Percentiles rank a stretch among this genome's conserved stretches.
Evolutionary conservation across 92 coral and sea anemone genomes (phyloP).

Genomic region (Nematostella vectensis): DNA sequence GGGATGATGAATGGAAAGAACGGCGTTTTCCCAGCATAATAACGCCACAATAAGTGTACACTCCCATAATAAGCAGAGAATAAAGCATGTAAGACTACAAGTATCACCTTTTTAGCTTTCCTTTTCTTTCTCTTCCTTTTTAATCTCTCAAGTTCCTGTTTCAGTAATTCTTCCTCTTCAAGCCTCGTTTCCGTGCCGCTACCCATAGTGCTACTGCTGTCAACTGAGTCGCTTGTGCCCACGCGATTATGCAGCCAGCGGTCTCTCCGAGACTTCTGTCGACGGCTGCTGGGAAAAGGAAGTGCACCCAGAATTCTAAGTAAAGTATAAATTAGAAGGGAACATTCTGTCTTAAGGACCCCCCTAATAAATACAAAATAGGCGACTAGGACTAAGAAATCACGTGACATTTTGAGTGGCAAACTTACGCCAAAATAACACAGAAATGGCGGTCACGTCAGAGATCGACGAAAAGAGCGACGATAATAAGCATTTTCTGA

Average conservation of each 20-base stretch:
- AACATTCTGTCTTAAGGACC: background rate
- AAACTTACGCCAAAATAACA: no score
- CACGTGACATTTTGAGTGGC: no score
- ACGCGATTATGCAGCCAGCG: constrained; percentile 85
- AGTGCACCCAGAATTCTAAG: no score
- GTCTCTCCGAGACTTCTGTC: constrained; percentile 42
- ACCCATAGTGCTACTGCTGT: constrained; percentile 21
- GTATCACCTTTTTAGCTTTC: constrained; percentile 17
- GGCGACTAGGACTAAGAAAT: no score
- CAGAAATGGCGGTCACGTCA: no score
- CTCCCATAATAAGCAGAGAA: no score
- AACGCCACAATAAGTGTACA: no score
- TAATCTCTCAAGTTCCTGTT: constrained; percentile 10
- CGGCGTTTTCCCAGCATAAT: no score
- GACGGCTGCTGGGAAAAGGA: constrained; percentile 19
- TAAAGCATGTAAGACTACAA: no score
- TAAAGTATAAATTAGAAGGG: background rate
- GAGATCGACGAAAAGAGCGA: no score
- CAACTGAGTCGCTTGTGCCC: constrained; percentile 46
- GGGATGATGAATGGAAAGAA: no score
- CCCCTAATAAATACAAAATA: background rate
- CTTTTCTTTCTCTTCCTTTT: constrained; percentile 19
- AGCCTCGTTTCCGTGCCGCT: constrained; percentile 10
- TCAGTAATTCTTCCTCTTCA: constrained; percentile 17
- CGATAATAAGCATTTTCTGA: no score